Conservation (phyloP, 1,140 invertebrate species). For the Halesus radiatus region DNA sequence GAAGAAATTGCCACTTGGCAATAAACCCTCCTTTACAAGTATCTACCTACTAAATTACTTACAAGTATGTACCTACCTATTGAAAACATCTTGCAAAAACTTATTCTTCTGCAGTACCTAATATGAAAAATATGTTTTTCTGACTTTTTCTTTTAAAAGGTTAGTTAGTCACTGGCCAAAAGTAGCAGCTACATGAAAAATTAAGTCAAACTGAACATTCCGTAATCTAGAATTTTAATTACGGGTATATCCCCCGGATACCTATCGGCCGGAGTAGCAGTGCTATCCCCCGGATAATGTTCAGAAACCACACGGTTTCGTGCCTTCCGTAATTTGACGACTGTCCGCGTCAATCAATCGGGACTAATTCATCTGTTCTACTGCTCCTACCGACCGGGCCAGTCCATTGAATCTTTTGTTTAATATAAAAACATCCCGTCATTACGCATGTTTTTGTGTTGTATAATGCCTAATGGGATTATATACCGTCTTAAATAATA, state of each 20-base stretch:
- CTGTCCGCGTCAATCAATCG: constrained; percentile 38
- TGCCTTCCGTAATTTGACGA: constrained; percentile 52
- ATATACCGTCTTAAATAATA: constrained; percentile 13
- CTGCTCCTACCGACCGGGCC: background rate
- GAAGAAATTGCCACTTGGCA: too few relatives aligned
- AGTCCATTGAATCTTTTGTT: constrained; percentile 32
- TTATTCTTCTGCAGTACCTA: too few relatives aligned
- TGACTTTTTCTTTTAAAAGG: too few relatives aligned
- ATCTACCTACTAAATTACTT: too few relatives aligned
- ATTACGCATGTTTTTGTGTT: constrained; percentile 33
- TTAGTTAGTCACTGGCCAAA: too few relatives aligned
- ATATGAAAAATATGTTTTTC: too few relatives aligned
- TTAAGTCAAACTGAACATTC: background rate
- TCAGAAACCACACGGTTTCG: constrained; percentile 50
- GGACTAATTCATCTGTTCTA: constrained; percentile 38
- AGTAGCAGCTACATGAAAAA: too few relatives aligned
- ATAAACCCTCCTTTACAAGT: too few relatives aligned
- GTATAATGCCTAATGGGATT: constrained; percentile 33
- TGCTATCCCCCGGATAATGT: constrained; percentile 1
- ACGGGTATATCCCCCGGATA: background rate
- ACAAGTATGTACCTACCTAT: too few relatives aligned
- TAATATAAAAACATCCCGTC: constrained; percentile 41
- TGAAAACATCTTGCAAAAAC: too few relatives aligned
- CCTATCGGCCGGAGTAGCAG: background rate
- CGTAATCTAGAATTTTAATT: background rate